A percentile compares a stretch with the other conserved stretches of the same genome.
phyloP scores from a whole-genome alignment of 2,888 invertebrate genomes.

The Drosophila bunnanda region DNA sequence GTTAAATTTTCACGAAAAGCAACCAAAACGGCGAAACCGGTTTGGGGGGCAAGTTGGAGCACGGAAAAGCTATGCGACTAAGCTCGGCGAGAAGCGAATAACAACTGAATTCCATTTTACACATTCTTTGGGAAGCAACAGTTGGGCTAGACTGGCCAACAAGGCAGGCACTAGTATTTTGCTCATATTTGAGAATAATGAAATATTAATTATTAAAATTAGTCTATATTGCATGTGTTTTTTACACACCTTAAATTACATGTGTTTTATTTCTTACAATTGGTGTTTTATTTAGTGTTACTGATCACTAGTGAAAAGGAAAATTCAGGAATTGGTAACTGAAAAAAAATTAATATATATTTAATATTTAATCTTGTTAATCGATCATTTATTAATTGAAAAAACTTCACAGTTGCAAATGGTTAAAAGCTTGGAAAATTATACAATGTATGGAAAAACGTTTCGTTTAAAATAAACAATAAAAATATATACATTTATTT shows the following conservation, averaged over 20 bases:
- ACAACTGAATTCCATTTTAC: slow-evolving; percentile 5
- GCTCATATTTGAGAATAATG: too few species aligned
- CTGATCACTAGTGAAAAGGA: not conserved
- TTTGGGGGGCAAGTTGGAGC: slow-evolving; percentile 2
- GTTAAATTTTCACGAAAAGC: slow-evolving; percentile 3
- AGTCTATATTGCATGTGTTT: too few species aligned
- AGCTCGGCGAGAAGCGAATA: slow-evolving; percentile 35
- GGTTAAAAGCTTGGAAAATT: not conserved
- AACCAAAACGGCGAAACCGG: slow-evolving; percentile 24
- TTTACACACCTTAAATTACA: too few species aligned
- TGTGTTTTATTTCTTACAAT: not conserved
- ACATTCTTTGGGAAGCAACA: slow-evolving; percentile 11
- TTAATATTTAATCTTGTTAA: not conserved
- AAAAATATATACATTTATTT: not conserved
- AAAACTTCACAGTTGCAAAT: not conserved
- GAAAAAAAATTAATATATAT: not conserved
- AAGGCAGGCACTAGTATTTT: not conserved
- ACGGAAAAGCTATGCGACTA: slow-evolving; percentile 24
- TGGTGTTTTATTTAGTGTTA: not conserved
- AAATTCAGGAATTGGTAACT: not conserved
- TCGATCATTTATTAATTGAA: not conserved
- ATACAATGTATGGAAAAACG: too few species aligned
- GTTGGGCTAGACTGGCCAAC: slow-evolving; percentile 9
- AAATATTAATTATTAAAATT: too few species aligned
- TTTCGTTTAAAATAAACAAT: too few species aligned